Base-by-base conservation (phyloP, 2,797 vertebrate genomes). In the Acanthiza pusilla region DNA sequence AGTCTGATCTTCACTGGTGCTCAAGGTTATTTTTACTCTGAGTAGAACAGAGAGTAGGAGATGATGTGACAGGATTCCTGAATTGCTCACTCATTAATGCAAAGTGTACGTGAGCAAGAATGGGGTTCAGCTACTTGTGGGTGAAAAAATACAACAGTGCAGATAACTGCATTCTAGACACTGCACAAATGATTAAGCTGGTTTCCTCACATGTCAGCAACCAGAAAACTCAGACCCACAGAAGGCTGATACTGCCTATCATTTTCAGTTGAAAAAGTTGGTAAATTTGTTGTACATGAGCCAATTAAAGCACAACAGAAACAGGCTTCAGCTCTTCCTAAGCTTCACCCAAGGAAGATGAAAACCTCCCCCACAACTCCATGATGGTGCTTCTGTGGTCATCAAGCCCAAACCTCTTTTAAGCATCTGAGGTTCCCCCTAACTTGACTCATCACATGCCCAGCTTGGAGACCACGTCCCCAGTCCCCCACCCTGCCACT, bases 11-110 rank as follows among this genome's bases (percentile, higher is more conserved):
- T 91, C 81, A 55, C 57, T 36, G 19, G 9, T 23, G 68, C 29
- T 77, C 32, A 70, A 84, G 36, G 30, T 94, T 88, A 57, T 63
- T 92, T 93, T 92, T 78, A 70, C 53, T 90, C 91, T 78, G 61
- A 71, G 82, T 55, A 75, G 43, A 88, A 85, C 45, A 82, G 18
- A 60, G 65, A 89, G n/a, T 65, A 89, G 43, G n/a, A 89, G 71
- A 73, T 32, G 81, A 78, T 21, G 38, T 85, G 88, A 79, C 53
- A 74, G 38, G 77, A 86, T 82, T 85, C 67, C 68, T 77, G 67
- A 88, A 85, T 16, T 84, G 34, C 57, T 71, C 51, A 47, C 20
- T 88, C 13, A 3, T 88, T 88, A 91, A 89, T 91, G 45, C 40
- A 71, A 90, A 80, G 25, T 36, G 25, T 60, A 63, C 21, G 60